Conservation (phyloP, 2,888 invertebrate genomes). For the Megalurothrips usitatus region DNA sequence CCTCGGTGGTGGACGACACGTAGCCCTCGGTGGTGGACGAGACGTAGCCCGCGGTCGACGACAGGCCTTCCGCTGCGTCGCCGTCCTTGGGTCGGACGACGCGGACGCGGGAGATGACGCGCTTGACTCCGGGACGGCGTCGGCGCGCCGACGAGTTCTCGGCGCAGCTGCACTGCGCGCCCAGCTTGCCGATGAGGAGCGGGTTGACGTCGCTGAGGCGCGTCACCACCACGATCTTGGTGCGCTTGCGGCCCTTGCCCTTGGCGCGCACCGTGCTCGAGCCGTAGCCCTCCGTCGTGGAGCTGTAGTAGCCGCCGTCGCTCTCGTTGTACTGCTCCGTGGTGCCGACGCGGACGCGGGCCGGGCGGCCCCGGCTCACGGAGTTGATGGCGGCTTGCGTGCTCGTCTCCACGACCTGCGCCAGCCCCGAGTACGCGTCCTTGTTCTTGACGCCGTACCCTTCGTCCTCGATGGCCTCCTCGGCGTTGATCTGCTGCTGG, state of each 20-base stretch:
- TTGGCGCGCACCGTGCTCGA: conserved; percentile 28
- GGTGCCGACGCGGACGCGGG: neutral
- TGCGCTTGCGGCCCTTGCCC: conserved; percentile 35
- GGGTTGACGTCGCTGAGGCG: conserved; percentile 68
- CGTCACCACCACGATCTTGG: conserved; percentile 42
- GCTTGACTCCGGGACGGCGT: neutral
- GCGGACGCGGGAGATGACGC: conserved; percentile 6
- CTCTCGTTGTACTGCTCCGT: neutral
- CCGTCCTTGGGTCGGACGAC: conserved; percentile 15
- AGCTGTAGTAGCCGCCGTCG: neutral
- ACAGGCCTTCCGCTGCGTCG: neutral
- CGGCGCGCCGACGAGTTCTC: conserved; percentile 38
- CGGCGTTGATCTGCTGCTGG: conserved; percentile 16
- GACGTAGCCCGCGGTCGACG: neutral
- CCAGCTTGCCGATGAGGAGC: conserved; percentile 62
- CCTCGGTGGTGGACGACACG: conserved; percentile 9
- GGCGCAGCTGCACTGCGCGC: conserved; percentile 69
- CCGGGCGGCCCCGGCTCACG: neutral
- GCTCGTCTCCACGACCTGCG: neutral
- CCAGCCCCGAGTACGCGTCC: conserved; percentile 11
- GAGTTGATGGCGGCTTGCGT: conserved; percentile 2
- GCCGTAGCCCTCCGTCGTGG: conserved; percentile 26
- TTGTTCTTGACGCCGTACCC: neutral
- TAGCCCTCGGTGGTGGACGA: neutral
- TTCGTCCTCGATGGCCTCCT: conserved; percentile 10